phyloP scores from a whole-genome alignment of 92 coral and sea anemone genomes.

The Umimayanthus kanabou region DNA sequence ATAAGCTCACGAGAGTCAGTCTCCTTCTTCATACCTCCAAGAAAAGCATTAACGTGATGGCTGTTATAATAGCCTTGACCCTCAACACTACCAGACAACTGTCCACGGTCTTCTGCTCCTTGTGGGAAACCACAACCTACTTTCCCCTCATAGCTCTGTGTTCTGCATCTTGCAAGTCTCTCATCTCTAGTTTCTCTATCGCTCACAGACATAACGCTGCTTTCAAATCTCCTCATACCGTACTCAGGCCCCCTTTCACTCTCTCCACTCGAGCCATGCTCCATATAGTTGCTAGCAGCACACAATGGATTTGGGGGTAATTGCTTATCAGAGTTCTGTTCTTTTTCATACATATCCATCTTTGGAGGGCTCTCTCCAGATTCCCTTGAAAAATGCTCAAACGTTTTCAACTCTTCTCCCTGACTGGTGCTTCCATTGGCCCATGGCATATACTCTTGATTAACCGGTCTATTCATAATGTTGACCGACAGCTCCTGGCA shows the following conservation, averaged over 20 bases:
- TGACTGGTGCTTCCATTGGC: slow-evolving; percentile 10
- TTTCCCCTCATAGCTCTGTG: slow-evolving; percentile 3
- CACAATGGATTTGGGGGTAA: not conserved
- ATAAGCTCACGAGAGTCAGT: too few species aligned
- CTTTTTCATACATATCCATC: not conserved
- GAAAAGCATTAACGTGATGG: not conserved
- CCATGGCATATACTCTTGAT: slow-evolving; percentile 13
- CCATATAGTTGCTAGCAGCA: not conserved
- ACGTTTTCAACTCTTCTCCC: not conserved
- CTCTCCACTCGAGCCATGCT: not conserved
- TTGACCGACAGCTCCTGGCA: slow-evolving; percentile 27
- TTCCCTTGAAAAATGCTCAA: not conserved
- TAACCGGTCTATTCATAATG: not conserved
- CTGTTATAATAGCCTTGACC: not conserved
- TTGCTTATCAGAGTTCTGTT: slow-evolving; percentile 3
- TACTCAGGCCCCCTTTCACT: not conserved
- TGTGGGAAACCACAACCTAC: not conserved
- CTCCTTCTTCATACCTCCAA: not conserved
- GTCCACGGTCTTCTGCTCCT: slow-evolving; percentile 1
- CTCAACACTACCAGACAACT: not conserved
- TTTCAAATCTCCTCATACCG: not conserved
- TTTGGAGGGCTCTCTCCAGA: not conserved
- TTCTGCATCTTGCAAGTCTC: not conserved
- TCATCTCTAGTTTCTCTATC: slow-evolving; percentile 1
- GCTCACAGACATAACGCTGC: not conserved